Percentiles rank a stretch among this genome's conserved stretches.
These are phyloP conservation scores for Argyresthia albistria DNA, from an alignment of 2,888 invertebrate genomes.

Conservation along the genomic window DNA sequence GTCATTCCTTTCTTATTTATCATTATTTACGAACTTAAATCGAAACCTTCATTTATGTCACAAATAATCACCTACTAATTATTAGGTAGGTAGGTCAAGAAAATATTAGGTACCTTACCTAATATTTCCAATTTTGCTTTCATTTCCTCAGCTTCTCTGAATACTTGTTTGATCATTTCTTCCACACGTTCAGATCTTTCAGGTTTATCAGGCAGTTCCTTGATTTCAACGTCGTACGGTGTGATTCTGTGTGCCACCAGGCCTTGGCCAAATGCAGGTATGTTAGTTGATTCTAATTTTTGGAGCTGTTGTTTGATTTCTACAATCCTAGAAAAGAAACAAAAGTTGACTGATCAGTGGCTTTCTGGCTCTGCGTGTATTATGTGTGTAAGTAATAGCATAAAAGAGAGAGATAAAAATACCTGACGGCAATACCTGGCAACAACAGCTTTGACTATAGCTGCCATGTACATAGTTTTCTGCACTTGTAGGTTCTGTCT, in stretches of 20 bases:
- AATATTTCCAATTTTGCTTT: no score
- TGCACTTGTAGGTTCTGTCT: slow-evolving; percentile 46
- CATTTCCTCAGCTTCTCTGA: slow-evolving; percentile 9
- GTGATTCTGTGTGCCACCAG: slow-evolving; percentile 29
- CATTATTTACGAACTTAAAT: no score
- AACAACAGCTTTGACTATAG: slow-evolving; percentile 27
- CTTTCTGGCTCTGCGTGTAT: no score
- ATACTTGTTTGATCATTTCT: slow-evolving; percentile 19
- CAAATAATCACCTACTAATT: no score
- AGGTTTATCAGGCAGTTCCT: slow-evolving; percentile 18
- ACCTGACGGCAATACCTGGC: slow-evolving; percentile 23
- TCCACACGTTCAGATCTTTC: slow-evolving; percentile 23
- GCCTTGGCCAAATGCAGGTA: slow-evolving; percentile 31
- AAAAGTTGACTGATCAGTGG: no score
- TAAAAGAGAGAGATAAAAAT: no score
- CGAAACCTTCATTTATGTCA: no score
- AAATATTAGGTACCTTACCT: no score
- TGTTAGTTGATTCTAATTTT: slow-evolving; percentile 31
- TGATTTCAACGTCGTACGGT: slow-evolving; percentile 27
- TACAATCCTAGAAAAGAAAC: no score
- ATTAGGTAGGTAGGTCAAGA: no score
- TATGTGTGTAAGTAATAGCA: no score
- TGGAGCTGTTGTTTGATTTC: slow-evolving; percentile 21
- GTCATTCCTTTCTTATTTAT: no score
- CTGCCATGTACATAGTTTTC: slow-evolving; percentile 29